phyloP scores from a whole-genome alignment of 2,113 vertebrate species.

The Lepidothrix coronata region DNA sequence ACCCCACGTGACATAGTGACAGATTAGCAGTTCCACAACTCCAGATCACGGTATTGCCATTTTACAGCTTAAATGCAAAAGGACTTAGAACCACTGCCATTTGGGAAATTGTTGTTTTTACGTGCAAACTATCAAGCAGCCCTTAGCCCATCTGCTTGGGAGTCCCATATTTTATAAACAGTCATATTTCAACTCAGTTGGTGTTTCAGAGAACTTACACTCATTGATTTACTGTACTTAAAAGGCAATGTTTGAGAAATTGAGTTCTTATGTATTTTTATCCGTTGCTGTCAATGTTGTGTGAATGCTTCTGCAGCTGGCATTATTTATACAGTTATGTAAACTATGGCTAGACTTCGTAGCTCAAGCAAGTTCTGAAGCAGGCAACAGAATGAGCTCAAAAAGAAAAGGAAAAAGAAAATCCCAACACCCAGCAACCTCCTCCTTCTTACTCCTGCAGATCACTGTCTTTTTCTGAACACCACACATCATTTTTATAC shows the following conservation, averaged over 20 bases:
- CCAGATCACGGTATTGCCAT: background rate
- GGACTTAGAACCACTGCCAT: background rate
- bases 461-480: background rate
- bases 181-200: background rate
- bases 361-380: background rate
- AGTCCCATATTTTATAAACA: slow-evolving; percentile 13
- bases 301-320: slow-evolving; percentile 20
- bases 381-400: background rate
- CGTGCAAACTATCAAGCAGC: background rate
- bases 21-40: background rate
- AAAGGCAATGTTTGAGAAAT: slow-evolving; percentile 56
- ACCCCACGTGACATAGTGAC: background rate
- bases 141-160: background rate
- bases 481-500: background rate
- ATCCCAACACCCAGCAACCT: accelerated
- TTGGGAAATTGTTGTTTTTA: background rate
- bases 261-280: slow-evolving; percentile 44
- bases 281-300: background rate
- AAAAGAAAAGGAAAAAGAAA: background rate
- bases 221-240: slow-evolving; percentile 53
- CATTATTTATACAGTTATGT: slow-evolving; percentile 47
- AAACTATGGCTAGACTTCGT: background rate
- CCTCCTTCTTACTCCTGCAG: background rate
- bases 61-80: background rate
- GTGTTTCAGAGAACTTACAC: background rate